These are phyloP conservation scores for Anabacerthia variegaticeps DNA, from an alignment of 2,797 vertebrate genomes.

Conservation along the genomic window DNA sequence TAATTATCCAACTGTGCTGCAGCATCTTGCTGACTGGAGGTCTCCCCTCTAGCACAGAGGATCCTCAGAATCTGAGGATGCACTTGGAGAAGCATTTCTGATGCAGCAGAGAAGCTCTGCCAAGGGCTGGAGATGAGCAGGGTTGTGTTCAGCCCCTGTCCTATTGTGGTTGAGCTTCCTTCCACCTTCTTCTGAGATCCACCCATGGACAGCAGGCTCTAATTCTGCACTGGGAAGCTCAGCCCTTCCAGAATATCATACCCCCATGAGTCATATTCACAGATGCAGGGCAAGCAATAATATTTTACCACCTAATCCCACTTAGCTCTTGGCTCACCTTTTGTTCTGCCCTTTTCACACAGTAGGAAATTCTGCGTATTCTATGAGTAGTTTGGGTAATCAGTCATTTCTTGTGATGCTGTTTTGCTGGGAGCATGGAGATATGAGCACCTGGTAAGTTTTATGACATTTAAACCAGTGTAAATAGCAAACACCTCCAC, in stretches of 20 bases:
- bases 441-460: background rate
- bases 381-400: background rate
- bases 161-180: background rate
- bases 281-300: background rate
- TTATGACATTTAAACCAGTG: background rate
- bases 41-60: background rate
- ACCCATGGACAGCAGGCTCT: background rate
- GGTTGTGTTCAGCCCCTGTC: accelerated
- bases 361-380: background rate
- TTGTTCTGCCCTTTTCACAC: constrained; percentile 12
- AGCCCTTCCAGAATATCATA: background rate
- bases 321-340: constrained; percentile 29
- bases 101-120: background rate
- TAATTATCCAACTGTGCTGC: background rate
- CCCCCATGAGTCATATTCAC: background rate
- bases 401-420: background rate
- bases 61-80: background rate
- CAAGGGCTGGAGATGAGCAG: background rate
- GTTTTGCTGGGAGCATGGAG: background rate
- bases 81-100: background rate
- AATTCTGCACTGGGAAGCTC: background rate
- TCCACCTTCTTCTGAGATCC: background rate
- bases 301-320: background rate
- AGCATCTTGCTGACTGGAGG: background rate
- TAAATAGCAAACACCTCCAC: constrained; percentile 28